Evolutionary conservation across 92 coral and sea anemone genomes (phyloP).

Genomic region (Micromussa lordhowensis): DNA sequence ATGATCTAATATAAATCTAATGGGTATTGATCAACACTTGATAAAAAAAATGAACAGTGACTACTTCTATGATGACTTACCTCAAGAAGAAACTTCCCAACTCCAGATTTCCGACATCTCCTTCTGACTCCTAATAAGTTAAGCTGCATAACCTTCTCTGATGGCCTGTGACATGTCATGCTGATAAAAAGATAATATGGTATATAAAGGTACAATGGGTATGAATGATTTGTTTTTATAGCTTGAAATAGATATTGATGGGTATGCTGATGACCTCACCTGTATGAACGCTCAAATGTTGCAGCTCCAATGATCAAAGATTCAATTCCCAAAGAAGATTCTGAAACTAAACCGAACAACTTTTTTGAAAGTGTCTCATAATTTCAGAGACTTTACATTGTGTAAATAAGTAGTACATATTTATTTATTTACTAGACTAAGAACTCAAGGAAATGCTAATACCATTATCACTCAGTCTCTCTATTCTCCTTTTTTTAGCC

Average conservation of each 20-base stretch:
- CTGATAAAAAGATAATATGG: neutral
- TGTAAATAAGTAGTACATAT: no score
- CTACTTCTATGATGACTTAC: constrained; percentile 36
- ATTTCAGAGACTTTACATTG: neutral
- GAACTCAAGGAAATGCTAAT: neutral
- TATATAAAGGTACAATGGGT: neutral
- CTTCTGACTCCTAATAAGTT: constrained; percentile 79
- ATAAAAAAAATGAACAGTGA: no score
- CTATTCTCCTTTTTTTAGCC: constrained; percentile 67
- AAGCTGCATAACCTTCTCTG: constrained; percentile 81
- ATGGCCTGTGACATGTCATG: constrained; percentile 48
- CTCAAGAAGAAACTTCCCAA: constrained; percentile 79
- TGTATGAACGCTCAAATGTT: constrained; percentile 83
- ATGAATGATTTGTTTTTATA: neutral
- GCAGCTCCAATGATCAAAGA: constrained; percentile 83
- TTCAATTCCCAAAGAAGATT: constrained; percentile 72
- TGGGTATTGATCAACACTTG: no score
- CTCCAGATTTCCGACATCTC: constrained; percentile 82
- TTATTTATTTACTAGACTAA: no score
- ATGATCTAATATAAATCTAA: no score
- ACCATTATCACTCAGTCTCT: constrained; percentile 71
- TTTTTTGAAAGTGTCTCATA: neutral
- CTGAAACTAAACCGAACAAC: constrained; percentile 44
- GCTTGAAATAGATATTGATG: neutral
- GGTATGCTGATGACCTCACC: constrained; percentile 44